Evolutionary conservation across 1,140 invertebrate species (phyloP), one percentile per base, ranked within the genome.

Genomic region (Ruditapes philippinarum): DNA sequence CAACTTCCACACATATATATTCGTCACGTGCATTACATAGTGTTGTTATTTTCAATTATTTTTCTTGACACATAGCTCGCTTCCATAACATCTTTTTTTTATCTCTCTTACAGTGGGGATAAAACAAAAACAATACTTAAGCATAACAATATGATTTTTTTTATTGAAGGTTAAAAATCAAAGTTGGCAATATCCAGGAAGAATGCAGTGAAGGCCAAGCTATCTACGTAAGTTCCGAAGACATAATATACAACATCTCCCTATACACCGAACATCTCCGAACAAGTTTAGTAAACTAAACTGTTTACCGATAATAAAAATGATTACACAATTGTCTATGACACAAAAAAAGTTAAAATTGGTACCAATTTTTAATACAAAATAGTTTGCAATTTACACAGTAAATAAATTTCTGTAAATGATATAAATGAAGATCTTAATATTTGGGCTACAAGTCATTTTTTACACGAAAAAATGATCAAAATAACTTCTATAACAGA

Each of bases 81-180:
- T n/a, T n/a, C n/a, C n/a, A n/a, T n/a, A n/a, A n/a, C n/a, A n/a
- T n/a, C n/a, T n/a, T n/a, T n/a, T n/a, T n/a, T n/a, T n/a, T n/a
- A n/a, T n/a, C n/a, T n/a, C n/a, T n/a, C n/a, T n/a, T n/a, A n/a
- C n/a, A n/a, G n/a, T n/a, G n/a, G 45, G 62, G 40, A 73, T n/a
- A 22, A 51, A 84, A 42, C 70, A 76, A 76, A 78, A 86, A 76
- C 68, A 86, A 54, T 78, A 45, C 31, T 65, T 65, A 9, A 70
- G 70, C 9, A 25, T 81, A 88, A 70, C 74, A 88, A 57, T 88
- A 81, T 86, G 70, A 86, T 73, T 88, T 88, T 88, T 88, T 88
- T 88, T 88, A 88, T 88, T 88, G 86, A 88, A 88, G 86, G 86
- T 88, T 88, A 88, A 86, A 86, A 88, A 80, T 88, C 86, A 80